phyloP scores from a whole-genome alignment of 2,113 vertebrate species.

The Rynchops niger region DNA sequence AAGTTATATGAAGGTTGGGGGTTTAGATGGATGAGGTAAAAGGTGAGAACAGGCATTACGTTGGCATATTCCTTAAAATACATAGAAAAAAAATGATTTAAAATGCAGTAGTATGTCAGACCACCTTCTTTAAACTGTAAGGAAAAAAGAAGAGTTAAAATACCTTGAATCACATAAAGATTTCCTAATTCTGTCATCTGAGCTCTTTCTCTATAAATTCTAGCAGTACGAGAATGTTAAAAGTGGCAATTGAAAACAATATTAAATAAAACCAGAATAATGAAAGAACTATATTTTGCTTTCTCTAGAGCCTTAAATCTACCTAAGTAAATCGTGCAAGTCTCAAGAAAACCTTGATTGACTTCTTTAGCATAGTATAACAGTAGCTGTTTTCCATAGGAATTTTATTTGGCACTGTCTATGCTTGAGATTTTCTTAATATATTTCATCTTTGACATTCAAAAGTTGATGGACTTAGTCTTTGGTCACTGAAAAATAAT shows the following conservation, averaged over 20 bases:
- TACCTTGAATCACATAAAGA: neutral
- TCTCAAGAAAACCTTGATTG: neutral
- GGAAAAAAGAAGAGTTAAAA: neutral
- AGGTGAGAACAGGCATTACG: neutral
- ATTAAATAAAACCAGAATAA: neutral
- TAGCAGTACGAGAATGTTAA: neutral
- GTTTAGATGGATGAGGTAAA: slow-evolving; percentile 7
- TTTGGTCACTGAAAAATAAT: neutral
- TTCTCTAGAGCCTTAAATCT: neutral
- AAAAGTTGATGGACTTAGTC: neutral
- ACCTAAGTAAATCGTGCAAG: neutral
- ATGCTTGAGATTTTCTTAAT: neutral
- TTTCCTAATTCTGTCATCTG: neutral
- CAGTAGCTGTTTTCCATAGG: neutral
- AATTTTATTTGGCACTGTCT: neutral
- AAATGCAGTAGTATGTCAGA: neutral
- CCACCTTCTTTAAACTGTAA: neutral
- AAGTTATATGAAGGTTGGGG: slow-evolving; percentile 53
- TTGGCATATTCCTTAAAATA: neutral
- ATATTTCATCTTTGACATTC: neutral
- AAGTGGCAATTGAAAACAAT: neutral
- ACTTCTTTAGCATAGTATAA: neutral
- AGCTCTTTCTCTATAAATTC: neutral
- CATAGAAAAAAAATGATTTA: neutral
- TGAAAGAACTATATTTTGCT: neutral